Evolutionary conservation across 1,140 invertebrate species (phyloP).

Genomic region (Sinella curviseta): DNA sequence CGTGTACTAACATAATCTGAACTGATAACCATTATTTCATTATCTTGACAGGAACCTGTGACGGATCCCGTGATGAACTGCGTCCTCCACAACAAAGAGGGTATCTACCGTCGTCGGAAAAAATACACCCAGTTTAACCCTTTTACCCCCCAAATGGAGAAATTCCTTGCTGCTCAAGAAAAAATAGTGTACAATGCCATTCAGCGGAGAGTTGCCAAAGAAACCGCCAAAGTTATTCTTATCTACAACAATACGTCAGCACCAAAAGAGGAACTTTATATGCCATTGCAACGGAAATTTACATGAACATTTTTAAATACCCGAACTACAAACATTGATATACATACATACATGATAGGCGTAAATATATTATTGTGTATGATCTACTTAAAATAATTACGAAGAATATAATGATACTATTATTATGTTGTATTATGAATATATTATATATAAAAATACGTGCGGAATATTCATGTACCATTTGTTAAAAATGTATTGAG

Average conservation of each 20-base stretch:
- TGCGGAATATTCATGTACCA: neutral
- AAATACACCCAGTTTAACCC: slow-evolving; percentile 68
- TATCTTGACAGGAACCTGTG: slow-evolving; percentile 44
- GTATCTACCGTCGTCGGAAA: slow-evolving; percentile 69
- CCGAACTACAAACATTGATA: too few species aligned
- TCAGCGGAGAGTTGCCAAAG: slow-evolving; percentile 33
- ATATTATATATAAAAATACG: neutral
- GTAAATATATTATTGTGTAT: neutral
- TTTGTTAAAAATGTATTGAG: too few species aligned
- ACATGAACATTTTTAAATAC: neutral
- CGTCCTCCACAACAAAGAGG: slow-evolving; percentile 58
- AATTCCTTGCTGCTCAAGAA: slow-evolving; percentile 48
- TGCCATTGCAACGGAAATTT: neutral
- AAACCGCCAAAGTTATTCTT: neutral
- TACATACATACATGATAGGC: too few species aligned
- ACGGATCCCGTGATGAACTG: slow-evolving; percentile 50
- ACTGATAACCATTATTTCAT: too few species aligned
- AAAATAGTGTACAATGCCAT: slow-evolving; percentile 45
- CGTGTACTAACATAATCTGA: neutral
- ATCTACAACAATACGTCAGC: neutral
- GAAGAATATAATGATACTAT: neutral
- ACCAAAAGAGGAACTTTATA: neutral
- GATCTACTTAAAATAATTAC: neutral
- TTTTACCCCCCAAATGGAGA: slow-evolving; percentile 64
- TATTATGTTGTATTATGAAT: neutral